Percentiles rank a stretch among this genome's conserved stretches.
These are phyloP conservation scores for Boleophthalmus pectinirostris DNA, from an alignment of 2,113 vertebrate species.

Conservation along the genomic window DNA sequence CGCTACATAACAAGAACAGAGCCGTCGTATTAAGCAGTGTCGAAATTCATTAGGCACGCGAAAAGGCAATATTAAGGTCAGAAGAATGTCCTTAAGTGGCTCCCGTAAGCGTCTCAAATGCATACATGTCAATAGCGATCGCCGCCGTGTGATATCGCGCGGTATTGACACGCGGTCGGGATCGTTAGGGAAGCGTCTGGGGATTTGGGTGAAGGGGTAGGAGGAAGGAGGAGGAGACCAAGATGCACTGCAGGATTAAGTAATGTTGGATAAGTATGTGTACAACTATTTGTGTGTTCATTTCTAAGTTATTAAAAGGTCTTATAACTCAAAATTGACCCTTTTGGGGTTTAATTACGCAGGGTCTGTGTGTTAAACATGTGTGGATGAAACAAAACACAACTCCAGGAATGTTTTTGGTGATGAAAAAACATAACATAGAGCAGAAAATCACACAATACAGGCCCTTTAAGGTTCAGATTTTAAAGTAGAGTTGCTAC, in stretches of 20 bases:
- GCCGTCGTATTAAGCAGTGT: not conserved
- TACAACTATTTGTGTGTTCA: not conserved
- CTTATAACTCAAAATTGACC: no score
- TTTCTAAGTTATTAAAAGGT: not conserved
- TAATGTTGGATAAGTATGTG: not conserved
- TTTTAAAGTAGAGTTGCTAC: no score
- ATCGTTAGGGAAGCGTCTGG: not conserved
- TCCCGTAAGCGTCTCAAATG: not conserved
- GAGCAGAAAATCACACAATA: no score
- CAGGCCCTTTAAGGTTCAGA: no score
- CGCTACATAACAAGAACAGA: conserved; percentile 15
- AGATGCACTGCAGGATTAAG: not conserved
- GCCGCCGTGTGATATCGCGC: not conserved
- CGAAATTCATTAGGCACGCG: conserved; percentile 10
- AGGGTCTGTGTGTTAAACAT: no score
- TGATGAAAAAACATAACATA: no score
- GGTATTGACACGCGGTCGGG: not conserved
- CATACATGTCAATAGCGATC: not conserved
- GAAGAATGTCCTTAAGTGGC: conserved; percentile 1
- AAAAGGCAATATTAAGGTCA: conserved; percentile 16
- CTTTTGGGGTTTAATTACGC: no score
- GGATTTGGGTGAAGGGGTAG: not conserved
- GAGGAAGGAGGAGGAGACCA: not conserved
- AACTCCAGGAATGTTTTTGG: no score
- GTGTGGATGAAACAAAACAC: no score